phyloP scores from a whole-genome alignment of 2,113 vertebrate species.

The Phainopepla nitens region DNA sequence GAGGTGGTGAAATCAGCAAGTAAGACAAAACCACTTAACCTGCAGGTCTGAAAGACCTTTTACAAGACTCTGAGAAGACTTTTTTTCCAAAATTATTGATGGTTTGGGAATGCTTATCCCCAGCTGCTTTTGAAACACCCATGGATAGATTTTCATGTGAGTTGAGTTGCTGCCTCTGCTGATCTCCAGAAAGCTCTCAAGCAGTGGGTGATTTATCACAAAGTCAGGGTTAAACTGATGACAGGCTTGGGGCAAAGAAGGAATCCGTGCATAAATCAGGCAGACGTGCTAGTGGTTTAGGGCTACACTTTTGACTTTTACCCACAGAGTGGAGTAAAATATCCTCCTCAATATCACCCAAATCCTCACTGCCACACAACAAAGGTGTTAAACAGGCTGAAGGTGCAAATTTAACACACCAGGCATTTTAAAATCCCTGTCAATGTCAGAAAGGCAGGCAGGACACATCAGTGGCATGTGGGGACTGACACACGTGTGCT shows the following conservation, averaged over 20 bases:
- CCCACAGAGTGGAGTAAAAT: not conserved
- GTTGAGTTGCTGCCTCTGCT: not conserved
- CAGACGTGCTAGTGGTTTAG: not conserved
- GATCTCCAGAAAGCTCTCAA: not conserved
- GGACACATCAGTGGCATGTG: not conserved
- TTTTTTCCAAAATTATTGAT: not conserved
- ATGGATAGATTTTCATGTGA: fast-evolving
- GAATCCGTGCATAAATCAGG: not conserved
- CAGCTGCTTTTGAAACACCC: not conserved
- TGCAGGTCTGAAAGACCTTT: not conserved
- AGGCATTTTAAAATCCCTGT: not conserved
- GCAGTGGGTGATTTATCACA: not conserved
- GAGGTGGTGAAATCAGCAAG: not conserved
- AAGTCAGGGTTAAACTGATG: not conserved
- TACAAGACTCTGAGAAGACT: not conserved
- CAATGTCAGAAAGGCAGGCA: not conserved
- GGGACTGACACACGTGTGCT: fast-evolving
- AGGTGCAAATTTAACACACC: not conserved
- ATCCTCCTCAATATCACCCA: not conserved
- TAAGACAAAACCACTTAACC: not conserved
- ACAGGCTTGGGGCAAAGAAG: not conserved
- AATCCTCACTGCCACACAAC: not conserved
- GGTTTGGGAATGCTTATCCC: not conserved
- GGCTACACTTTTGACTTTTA: not conserved
- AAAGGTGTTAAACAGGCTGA: not conserved